Percentiles rank a stretch among this genome's conserved stretches.
Conservation (phyloP, 92 coral and sea anemone genomes). For the Epizoanthus rinbou region DNA sequence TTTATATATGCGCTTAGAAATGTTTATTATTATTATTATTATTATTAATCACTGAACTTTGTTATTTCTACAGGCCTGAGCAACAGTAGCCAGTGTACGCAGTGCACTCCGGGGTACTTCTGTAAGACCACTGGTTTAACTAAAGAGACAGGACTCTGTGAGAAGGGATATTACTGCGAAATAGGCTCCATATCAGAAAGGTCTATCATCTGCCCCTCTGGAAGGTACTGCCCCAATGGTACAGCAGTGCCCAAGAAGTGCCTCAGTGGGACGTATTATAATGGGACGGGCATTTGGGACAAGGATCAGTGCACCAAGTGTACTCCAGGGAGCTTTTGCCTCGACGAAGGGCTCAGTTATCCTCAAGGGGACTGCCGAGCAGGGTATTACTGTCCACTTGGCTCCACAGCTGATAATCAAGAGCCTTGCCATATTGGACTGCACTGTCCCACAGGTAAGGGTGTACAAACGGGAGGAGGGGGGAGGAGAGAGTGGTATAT, state of each 20-base stretch:
- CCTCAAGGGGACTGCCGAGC: constrained; percentile 84
- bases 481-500: constrained; percentile 48
- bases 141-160: constrained; percentile 77
- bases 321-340: constrained; percentile 89
- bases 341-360: constrained; percentile 66
- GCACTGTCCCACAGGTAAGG: constrained; percentile 89
- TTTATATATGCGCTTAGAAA: too few species aligned
- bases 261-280: constrained; percentile 86
- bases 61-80: constrained; percentile 69
- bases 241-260: constrained; percentile 79
- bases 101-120: constrained; percentile 85
- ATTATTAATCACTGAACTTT: background rate
- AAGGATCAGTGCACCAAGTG: constrained; percentile 83
- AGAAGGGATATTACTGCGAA: constrained; percentile 83
- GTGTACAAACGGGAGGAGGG: background rate
- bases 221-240: constrained; percentile 87
- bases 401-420: constrained; percentile 72
- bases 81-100: constrained; percentile 82
- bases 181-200: constrained; percentile 62
- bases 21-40: too few species aligned
- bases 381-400: constrained; percentile 90
- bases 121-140: constrained; percentile 85
- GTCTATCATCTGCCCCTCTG: constrained; percentile 77
- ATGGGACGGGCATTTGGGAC: constrained; percentile 80
- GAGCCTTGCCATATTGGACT: constrained; percentile 90